Evolutionary conservation across 2,797 vertebrate genomes (phyloP).

Genomic region (Enteromius thamalakanensis): DNA sequence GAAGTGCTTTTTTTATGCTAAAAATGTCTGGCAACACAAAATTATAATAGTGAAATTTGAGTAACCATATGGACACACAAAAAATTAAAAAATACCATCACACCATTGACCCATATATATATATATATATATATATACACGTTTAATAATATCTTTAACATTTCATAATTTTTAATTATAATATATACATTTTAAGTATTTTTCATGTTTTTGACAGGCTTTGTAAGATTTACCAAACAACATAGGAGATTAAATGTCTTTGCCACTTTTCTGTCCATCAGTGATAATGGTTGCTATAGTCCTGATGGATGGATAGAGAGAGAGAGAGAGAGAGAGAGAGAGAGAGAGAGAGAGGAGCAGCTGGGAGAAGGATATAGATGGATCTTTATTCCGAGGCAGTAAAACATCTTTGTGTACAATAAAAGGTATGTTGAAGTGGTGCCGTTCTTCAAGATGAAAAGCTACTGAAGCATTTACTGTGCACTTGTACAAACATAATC

Average conservation of each 20-base stretch:
- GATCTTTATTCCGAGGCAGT: conserved; percentile 52
- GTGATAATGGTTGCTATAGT: background rate
- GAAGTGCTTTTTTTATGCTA: no score
- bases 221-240: background rate
- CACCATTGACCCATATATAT: no score
- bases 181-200: background rate
- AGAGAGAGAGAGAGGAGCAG: background rate
- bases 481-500: conserved; percentile 43
- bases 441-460: conserved; percentile 31
- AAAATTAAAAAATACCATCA: background rate
- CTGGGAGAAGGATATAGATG: conserved; percentile 10
- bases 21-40: no score
- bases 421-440: conserved; percentile 32
- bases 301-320: conserved; percentile 20
- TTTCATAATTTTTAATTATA: no score
- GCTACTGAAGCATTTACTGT: conserved; percentile 51
- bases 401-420: conserved; percentile 42
- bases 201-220: background rate
- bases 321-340: background rate
- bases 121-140: no score
- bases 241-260: background rate
- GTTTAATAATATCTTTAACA: background rate
- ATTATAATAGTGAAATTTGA: no score
- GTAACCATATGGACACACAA: no score
- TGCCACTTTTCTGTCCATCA: background rate